These are phyloP conservation scores for Cremastinae sp. DNA, from an alignment of 2,888 invertebrate species.

Conservation along the genomic window DNA sequence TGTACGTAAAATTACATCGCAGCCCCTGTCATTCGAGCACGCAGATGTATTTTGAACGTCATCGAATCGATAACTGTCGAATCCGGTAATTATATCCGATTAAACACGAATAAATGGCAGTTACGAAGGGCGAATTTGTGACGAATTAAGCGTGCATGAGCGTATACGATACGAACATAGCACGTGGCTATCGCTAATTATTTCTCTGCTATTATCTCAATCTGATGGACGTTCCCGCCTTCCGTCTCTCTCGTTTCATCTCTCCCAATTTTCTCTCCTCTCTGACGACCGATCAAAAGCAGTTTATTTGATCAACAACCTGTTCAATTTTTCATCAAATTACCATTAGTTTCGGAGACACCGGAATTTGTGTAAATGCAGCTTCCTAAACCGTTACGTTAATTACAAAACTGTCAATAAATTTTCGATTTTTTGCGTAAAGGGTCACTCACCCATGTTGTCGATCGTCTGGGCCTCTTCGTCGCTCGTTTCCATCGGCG, in stretches of 20 bases:
- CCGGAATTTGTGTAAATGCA: background rate
- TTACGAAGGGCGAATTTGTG: conserved; percentile 8
- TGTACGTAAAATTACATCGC: conserved; percentile 56
- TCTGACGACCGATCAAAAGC: conserved; percentile 6
- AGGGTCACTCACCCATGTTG: conserved; percentile 74
- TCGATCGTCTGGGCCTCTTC: conserved; percentile 80
- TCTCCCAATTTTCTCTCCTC: background rate
- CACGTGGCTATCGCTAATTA: conserved; percentile 49
- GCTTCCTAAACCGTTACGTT: background rate
- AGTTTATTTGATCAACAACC: too few relatives aligned
- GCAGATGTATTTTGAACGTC: conserved; percentile 27
- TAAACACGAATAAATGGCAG: conserved; percentile 50
- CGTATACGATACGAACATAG: too few relatives aligned
- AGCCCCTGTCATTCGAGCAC: conserved; percentile 23
- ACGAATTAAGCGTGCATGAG: conserved; percentile 8
- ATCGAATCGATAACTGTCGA: conserved; percentile 52
- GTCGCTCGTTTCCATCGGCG: conserved; percentile 82
- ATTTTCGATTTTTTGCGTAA: background rate
- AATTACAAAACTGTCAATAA: background rate
- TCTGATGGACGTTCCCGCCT: too few relatives aligned
- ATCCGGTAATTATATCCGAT: conserved; percentile 58
- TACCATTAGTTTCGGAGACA: background rate
- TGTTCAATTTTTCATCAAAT: background rate
- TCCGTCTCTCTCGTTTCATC: background rate
- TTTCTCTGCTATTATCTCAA: conserved; percentile 45